Evolutionary conservation across 2,797 vertebrate genomes (phyloP), one percentile per base, ranked within the genome.

Genomic region (Hoplostethus atlanticus): DNA sequence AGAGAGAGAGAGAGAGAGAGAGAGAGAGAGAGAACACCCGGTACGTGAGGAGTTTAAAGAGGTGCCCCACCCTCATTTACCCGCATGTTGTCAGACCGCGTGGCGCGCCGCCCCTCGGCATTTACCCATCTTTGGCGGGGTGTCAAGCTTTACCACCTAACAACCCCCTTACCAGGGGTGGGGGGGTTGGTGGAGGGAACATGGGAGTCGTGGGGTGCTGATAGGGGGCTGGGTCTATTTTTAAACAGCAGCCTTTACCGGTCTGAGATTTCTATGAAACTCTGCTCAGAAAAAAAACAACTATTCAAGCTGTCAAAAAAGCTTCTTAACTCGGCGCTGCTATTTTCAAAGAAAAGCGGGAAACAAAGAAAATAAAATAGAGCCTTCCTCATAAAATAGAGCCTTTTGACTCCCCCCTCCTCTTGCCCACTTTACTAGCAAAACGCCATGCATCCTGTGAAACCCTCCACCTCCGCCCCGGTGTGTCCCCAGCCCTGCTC

Each of bases 61-160:
- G 65, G 57, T 44, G 62, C 85, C 88, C 85, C 84, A 76, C 88
- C 87, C 84, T 84, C 73, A 63, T 63, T 73, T 36, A 63, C 77
- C 76, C 82, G 36, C 75, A 56, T 88, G 84, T 87, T 84, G 83
- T 88, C 73, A 76, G 84, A 71, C 76, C 60, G 50, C 58, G 64
- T 48, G 30, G 53, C 46, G 40, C 51, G 12, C 78, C 72, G 36
- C 84, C 79, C 87, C 73, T 79, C 87, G 81, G 83, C 89, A 84
- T 91, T 87, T 92, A 92, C 80, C 93, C 92, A 93, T 94, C 84
- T 94, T 94, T 94, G 92, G 94, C 90, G 53, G 91, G 89, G 81
- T 92, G 89, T 92, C 86, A 91, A 86, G 76, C 86, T 83, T 82
- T 86, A 77, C 78, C 81, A 83, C 84, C 80, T 73, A 54, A 86